phyloP scores from a whole-genome alignment of 2,888 invertebrate genomes.

The Candidula unifasciata region DNA sequence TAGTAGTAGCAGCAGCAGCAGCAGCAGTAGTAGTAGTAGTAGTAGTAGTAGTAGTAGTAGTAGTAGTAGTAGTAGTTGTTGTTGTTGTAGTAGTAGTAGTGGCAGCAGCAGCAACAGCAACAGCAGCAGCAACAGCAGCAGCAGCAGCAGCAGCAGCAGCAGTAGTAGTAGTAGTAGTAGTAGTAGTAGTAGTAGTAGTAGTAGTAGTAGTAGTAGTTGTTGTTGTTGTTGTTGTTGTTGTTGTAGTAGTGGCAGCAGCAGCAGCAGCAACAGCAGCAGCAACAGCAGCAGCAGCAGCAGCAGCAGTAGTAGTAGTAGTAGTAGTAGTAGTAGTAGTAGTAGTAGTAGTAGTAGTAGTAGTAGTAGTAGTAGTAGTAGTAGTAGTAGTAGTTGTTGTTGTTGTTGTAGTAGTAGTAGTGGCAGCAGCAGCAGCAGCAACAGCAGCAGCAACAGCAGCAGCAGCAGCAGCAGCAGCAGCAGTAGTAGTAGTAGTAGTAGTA shows the following conservation, averaged over 20 bases:
- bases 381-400: constrained; percentile 10
- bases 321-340: too few species aligned
- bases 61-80: constrained; percentile 29
- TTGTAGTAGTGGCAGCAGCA: not conserved
- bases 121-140: constrained; percentile 9
- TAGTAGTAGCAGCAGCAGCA: not conserved
- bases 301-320: constrained; percentile 9
- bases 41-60: constrained; percentile 29
- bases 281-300: constrained; percentile 3
- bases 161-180: constrained; percentile 35
- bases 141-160: constrained; percentile 27
- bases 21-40: not conserved
- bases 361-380: constrained; percentile 32
- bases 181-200: constrained; percentile 30
- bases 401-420: constrained; percentile 13
- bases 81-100: constrained; percentile 32
- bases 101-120: constrained; percentile 27
- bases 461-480: constrained; percentile 26
- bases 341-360: constrained; percentile 20
- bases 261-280: not conserved
- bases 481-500: too few species aligned
- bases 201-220: constrained; percentile 25
- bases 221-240: too few species aligned
- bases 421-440: constrained; percentile 17
- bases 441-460: constrained; percentile 21